phyloP scores from a whole-genome alignment of 2,888 invertebrate genomes.

The Polia nebulosa region DNA sequence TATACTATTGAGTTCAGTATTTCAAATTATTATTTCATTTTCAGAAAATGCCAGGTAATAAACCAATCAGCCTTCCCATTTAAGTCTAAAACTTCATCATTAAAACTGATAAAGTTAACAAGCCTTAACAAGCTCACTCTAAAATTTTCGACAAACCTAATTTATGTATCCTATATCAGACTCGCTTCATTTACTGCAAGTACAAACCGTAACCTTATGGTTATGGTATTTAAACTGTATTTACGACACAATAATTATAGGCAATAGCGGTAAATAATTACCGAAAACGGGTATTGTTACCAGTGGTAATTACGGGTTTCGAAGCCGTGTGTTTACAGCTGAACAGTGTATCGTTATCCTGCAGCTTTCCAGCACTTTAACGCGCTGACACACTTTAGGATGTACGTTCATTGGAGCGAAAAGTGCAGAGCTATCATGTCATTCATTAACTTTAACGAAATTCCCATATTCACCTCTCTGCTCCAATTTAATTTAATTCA shows the following conservation, averaged over 20 bases:
- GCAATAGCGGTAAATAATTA: conserved; percentile 1
- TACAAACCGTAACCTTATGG: background rate
- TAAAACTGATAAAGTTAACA: conserved; percentile 10
- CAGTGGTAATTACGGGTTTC: background rate
- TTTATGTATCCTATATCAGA: conserved; percentile 47
- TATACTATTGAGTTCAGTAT: background rate
- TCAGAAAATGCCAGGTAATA: background rate
- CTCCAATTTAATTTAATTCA: no score
- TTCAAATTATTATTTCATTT: background rate
- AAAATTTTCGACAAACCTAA: conserved; percentile 17
- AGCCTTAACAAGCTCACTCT: background rate
- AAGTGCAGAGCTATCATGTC: background rate
- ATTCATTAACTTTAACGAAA: background rate
- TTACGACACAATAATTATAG: conserved; percentile 38
- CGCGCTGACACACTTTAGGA: conserved; percentile 2
- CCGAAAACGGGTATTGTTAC: background rate
- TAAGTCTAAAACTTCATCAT: background rate
- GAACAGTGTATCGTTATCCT: background rate
- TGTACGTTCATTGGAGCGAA: background rate
- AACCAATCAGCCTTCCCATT: background rate
- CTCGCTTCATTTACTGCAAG: conserved; percentile 11
- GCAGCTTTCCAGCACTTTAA: conserved; percentile 15
- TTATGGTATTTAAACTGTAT: conserved; percentile 33
- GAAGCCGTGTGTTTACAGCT: conserved; percentile 10
- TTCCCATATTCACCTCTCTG: no score